phyloP scores from a whole-genome alignment of 2,888 invertebrate genomes.

The Scaptodrosophila latifasciaeformis region DNA sequence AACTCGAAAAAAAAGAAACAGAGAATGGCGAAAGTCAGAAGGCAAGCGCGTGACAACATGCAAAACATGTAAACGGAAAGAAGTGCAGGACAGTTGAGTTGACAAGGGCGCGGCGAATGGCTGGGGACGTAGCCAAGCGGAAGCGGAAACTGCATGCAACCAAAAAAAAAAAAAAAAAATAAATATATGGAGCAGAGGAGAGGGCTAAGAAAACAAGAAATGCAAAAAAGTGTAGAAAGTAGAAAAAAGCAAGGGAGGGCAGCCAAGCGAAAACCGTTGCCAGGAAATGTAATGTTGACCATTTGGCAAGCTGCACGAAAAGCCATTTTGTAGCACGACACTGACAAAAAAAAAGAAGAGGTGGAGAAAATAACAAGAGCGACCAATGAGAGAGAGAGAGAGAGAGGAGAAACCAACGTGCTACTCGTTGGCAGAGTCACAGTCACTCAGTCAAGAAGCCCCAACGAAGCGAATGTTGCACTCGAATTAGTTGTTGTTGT shows the following conservation, averaged over 20 bases:
- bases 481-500: no score
- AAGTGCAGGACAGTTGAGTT: neutral
- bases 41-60: constrained; percentile 60
- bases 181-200: neutral
- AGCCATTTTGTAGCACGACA: constrained; percentile 44
- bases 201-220: neutral
- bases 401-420: no score
- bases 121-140: constrained; percentile 47
- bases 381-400: neutral
- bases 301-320: constrained; percentile 60
- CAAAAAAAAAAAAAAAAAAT: constrained; percentile 8
- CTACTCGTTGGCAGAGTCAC: no score
- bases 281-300: constrained; percentile 57
- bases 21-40: constrained; percentile 46
- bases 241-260: neutral
- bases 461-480: no score
- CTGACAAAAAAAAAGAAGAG: no score
- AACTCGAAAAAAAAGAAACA: neutral
- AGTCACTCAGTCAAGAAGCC: no score
- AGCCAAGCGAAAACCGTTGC: constrained; percentile 1
- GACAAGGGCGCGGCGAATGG: constrained; percentile 9
- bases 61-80: constrained; percentile 40
- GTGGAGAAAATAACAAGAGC: neutral
- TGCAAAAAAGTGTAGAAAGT: neutral
- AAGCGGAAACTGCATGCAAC: constrained; percentile 56